These are phyloP conservation scores for Magallana nippona DNA, from an alignment of 2,888 invertebrate species.

Conservation along the genomic window DNA sequence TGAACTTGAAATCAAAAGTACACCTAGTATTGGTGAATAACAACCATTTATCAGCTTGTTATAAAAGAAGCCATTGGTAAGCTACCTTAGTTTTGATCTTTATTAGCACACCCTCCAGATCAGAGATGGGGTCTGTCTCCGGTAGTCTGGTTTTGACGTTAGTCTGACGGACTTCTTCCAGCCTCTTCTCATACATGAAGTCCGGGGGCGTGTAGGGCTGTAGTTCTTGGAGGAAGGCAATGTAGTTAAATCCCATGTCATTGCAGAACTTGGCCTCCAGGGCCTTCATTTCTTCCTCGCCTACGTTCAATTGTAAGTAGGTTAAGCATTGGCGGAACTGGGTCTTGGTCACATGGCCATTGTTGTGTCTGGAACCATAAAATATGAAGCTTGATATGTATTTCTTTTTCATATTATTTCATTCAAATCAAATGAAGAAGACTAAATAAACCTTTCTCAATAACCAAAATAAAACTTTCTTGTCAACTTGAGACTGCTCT, in stretches of 20 bases:
- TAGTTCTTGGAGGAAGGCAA: conserved; percentile 76
- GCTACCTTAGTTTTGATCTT: conserved; percentile 79
- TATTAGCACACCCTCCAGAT: conserved; percentile 76
- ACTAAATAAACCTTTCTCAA: too few relatives aligned
- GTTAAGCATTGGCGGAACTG: conserved; percentile 79
- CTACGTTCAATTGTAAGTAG: conserved; percentile 75
- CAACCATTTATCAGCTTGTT: not conserved
- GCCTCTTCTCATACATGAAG: conserved; percentile 75
- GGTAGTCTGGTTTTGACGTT: conserved; percentile 70
- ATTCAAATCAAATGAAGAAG: not conserved
- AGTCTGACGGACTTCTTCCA: conserved; percentile 71
- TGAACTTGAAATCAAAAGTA: not conserved
- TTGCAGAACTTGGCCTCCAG: conserved; percentile 78
- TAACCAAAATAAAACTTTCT: too few relatives aligned
- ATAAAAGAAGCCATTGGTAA: not conserved
- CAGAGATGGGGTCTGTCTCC: conserved; percentile 68
- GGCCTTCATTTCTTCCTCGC: conserved; percentile 75
- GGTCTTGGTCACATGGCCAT: conserved; percentile 77
- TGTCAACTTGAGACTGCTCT: too few relatives aligned
- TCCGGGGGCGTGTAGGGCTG: conserved; percentile 70
- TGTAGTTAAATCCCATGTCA: conserved; percentile 78
- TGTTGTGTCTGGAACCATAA: conserved; percentile 76
- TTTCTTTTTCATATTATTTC: too few relatives aligned
- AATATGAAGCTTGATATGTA: not conserved
- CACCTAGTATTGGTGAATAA: too few relatives aligned